These are phyloP conservation scores for Cataglyphis rosenhaueri DNA, from an alignment of 2,888 invertebrate genomes.

Conservation along the genomic window DNA sequence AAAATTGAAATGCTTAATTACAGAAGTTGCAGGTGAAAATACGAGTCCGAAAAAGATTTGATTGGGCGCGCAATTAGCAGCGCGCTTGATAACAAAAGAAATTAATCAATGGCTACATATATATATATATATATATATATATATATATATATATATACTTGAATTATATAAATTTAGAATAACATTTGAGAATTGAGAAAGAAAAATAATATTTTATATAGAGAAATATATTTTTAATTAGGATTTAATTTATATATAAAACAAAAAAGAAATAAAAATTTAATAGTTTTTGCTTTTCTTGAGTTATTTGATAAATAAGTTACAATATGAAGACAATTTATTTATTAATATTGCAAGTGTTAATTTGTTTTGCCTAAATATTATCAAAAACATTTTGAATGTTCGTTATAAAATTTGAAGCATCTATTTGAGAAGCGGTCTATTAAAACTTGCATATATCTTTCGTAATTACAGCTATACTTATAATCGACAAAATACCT, in stretches of 20 bases:
- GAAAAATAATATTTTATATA: not conserved
- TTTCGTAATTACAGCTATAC: not conserved
- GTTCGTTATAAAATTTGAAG: conserved; percentile 18
- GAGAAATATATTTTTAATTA: not conserved
- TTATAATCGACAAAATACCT: not conserved
- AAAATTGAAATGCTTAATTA: not conserved
- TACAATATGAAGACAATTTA: not conserved
- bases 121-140: not conserved
- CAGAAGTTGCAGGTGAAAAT: not conserved
- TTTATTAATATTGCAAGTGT: not conserved
- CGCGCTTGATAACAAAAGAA: not conserved
- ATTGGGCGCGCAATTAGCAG: not conserved
- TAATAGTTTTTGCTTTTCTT: not conserved
- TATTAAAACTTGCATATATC: conserved; percentile 7
- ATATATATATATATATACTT: too few species aligned
- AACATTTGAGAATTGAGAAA: not conserved
- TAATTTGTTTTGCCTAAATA: conserved; percentile 12
- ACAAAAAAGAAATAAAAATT: not conserved
- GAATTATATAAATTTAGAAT: conserved; percentile 9
- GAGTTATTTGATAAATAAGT: conserved; percentile 2
- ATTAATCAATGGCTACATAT: not conserved
- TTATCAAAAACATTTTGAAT: conserved; percentile 8
- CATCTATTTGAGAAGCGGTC: not conserved
- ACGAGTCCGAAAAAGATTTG: not conserved
- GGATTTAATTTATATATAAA: not conserved